phyloP scores from a whole-genome alignment of 2,113 vertebrate genomes.

The Colinus virginianus region DNA sequence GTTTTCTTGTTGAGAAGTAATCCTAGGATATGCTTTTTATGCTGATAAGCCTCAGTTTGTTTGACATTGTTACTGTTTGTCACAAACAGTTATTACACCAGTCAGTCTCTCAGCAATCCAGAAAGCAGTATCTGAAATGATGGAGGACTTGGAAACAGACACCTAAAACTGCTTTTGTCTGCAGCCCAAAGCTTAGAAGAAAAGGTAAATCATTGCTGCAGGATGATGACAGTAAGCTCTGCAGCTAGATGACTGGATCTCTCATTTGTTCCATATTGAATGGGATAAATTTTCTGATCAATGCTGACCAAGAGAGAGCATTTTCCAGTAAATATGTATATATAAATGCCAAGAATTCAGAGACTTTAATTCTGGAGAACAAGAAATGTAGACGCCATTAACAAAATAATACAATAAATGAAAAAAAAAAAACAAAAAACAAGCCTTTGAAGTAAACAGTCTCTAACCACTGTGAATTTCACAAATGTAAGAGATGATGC shows the following conservation, averaged over 20 bases:
- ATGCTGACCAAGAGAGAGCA: background rate
- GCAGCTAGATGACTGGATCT: background rate
- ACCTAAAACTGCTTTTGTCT: background rate
- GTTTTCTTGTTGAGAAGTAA: background rate
- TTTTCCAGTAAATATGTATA: background rate
- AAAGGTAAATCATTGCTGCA: background rate
- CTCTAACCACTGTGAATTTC: background rate
- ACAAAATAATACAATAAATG: background rate
- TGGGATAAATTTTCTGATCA: background rate
- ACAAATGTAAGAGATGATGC: background rate
- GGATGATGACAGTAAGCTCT: background rate
- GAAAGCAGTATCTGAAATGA: background rate
- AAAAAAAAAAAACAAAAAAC: background rate
- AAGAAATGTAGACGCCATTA: background rate
- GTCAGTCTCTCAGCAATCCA: background rate
- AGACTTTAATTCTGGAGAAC: background rate
- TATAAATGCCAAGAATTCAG: background rate
- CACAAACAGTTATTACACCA: background rate
- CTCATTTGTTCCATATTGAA: background rate
- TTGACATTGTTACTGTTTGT: background rate
- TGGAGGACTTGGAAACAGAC: background rate
- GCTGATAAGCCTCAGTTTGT: background rate
- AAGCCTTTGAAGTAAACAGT: background rate
- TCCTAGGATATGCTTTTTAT: background rate
- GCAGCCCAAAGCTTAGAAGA: background rate